These are phyloP conservation scores for Cyphomyrmex costatus DNA, from an alignment of 1,140 invertebrate species.

Conservation along the genomic window DNA sequence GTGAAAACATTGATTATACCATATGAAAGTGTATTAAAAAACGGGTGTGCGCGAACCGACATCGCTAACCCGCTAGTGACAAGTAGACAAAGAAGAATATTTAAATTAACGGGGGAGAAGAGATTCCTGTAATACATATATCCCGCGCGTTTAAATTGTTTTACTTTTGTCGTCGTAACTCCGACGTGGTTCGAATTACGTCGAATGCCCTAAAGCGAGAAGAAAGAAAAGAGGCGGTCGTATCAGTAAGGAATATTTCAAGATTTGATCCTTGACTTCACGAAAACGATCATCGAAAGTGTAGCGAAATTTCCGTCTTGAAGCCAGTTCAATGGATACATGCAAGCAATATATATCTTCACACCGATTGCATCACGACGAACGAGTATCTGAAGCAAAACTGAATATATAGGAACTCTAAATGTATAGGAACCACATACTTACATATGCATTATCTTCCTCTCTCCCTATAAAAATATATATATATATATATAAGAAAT, in stretches of 20 bases:
- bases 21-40: conserved; percentile 57
- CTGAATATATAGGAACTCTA: not conserved
- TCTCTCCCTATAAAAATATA: conserved; percentile 17
- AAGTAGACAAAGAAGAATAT: conserved; percentile 41
- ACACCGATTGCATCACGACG: not conserved
- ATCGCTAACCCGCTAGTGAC: conserved; percentile 1
- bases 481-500: conserved; percentile 71
- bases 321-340: not conserved
- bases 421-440: not conserved
- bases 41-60: conserved; percentile 2
- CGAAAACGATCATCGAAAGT: not conserved
- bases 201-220: not conserved
- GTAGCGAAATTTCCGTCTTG: conserved; percentile 10
- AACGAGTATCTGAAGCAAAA: not conserved
- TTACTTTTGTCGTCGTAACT: not conserved
- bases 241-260: not conserved
- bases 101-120: conserved; percentile 23
- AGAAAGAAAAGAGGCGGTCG: not conserved
- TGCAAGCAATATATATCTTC: conserved; percentile 33
- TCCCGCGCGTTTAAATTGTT: conserved; percentile 26
- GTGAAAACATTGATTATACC: conserved; percentile 35
- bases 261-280: not conserved
- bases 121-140: conserved; percentile 33
- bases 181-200: not conserved
- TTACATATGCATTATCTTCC: conserved; percentile 33